Percentiles rank a stretch among this genome's conserved stretches.
phyloP scores from a whole-genome alignment of 2,888 invertebrate genomes.

The Teleogryllus oceanicus region DNA sequence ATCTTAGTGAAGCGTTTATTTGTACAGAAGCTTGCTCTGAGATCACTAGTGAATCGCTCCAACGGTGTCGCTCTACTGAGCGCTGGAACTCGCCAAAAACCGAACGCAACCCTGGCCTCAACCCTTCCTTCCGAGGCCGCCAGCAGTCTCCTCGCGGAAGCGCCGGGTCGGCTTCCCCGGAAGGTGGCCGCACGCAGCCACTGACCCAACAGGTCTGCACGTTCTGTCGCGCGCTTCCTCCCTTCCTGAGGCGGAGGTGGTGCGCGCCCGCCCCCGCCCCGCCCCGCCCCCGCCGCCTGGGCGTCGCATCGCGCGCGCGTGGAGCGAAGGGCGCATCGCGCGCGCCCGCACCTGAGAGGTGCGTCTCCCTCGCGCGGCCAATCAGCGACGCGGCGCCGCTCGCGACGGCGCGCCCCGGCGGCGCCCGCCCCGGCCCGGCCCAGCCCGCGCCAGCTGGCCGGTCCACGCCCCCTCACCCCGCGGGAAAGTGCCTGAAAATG shows the following conservation, averaged over 20 bases:
- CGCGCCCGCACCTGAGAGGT: constrained; percentile 9
- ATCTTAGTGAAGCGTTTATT: too few species aligned
- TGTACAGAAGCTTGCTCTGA: too few species aligned
- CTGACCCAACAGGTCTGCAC: too few species aligned
- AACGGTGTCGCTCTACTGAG: too few species aligned
- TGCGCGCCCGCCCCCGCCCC: background rate
- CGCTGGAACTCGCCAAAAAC: too few species aligned
- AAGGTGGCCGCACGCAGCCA: too few species aligned
- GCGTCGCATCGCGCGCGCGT: background rate
- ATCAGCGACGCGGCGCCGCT: background rate
- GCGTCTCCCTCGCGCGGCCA: background rate
- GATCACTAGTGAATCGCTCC: too few species aligned
- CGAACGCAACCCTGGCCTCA: too few species aligned
- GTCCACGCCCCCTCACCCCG: background rate
- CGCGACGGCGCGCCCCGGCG: background rate
- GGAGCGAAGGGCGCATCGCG: background rate
- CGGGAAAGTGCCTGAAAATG: background rate
- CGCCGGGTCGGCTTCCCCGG: too few species aligned
- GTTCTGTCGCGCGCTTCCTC: too few species aligned
- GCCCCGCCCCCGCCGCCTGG: background rate
- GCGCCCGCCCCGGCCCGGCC: background rate
- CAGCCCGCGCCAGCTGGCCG: background rate
- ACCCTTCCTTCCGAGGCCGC: too few species aligned
- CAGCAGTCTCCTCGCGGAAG: too few species aligned
- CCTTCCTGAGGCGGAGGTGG: constrained; percentile 59